phyloP scores from a whole-genome alignment of 2,113 vertebrate species.

The Agapornis roseicollis region DNA sequence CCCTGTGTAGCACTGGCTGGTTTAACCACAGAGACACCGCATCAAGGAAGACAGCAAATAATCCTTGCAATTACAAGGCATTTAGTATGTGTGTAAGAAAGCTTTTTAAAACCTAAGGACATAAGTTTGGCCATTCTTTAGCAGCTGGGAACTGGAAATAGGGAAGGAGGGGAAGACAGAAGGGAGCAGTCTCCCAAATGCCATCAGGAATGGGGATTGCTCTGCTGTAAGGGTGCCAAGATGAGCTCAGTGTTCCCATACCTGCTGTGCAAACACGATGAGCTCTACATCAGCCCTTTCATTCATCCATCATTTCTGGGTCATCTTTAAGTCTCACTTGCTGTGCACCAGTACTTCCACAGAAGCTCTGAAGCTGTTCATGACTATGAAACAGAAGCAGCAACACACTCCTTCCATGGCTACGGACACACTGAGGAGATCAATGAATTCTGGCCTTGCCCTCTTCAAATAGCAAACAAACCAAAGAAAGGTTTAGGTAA shows the following conservation, averaged over 20 bases:
- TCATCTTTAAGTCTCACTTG: neutral
- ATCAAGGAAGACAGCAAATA: neutral
- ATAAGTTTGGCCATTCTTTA: neutral
- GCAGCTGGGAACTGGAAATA: neutral
- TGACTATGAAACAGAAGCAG: neutral
- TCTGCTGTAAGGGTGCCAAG: neutral
- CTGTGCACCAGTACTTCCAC: neutral
- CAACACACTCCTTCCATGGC: neutral
- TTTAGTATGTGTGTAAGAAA: neutral
- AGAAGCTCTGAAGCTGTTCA: neutral
- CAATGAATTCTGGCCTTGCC: neutral
- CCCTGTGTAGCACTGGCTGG: neutral
- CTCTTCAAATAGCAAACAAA: neutral
- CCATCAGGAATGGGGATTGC: neutral
- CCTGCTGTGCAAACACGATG: neutral
- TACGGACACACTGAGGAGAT: neutral
- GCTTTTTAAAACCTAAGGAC: neutral
- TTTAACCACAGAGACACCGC: neutral
- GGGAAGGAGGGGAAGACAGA: neutral
- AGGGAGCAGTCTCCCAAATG: neutral
- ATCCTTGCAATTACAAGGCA: neutral
- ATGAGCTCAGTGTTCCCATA: neutral
- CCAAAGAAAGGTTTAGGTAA: neutral
- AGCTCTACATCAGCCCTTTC: neutral
- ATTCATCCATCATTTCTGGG: neutral